Percentiles rank a stretch among this genome's conserved stretches.
Conservation (phyloP, 2,113 vertebrate genomes). For the Capra hircus region DNA sequence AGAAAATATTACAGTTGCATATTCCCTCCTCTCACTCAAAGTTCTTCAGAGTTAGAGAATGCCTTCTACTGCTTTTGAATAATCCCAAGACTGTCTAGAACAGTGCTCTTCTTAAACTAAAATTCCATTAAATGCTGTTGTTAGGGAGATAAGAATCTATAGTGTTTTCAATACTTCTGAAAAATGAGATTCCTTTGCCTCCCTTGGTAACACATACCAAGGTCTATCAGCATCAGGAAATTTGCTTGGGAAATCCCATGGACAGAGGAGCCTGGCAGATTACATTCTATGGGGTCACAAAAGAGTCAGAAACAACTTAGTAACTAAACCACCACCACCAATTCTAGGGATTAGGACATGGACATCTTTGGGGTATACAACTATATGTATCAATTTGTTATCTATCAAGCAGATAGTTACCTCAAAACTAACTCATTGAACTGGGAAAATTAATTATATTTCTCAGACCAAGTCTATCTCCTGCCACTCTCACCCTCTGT, state of each 20-base stretch:
- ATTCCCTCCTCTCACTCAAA: neutral
- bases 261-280: neutral
- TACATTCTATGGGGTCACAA: neutral
- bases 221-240: neutral
- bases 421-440: constrained; percentile 19
- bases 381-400: neutral
- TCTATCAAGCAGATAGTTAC: neutral
- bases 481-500: neutral
- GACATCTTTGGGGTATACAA: constrained; percentile 5
- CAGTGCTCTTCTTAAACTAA: neutral
- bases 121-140: constrained; percentile 35
- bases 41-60: constrained; percentile 25
- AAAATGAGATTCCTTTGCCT: constrained; percentile 13
- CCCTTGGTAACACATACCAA: neutral
- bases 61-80: neutral
- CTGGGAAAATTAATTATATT: neutral
- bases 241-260: neutral
- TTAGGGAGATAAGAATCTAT: neutral
- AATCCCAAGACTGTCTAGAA: neutral
- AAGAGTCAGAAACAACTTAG: neutral
- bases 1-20: neutral
- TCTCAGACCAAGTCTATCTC: neutral
- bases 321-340: neutral
- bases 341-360: neutral
- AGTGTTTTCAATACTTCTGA: constrained; percentile 35